phyloP scores from a whole-genome alignment of 1,140 invertebrate species.

The Drosophila auraria region DNA sequence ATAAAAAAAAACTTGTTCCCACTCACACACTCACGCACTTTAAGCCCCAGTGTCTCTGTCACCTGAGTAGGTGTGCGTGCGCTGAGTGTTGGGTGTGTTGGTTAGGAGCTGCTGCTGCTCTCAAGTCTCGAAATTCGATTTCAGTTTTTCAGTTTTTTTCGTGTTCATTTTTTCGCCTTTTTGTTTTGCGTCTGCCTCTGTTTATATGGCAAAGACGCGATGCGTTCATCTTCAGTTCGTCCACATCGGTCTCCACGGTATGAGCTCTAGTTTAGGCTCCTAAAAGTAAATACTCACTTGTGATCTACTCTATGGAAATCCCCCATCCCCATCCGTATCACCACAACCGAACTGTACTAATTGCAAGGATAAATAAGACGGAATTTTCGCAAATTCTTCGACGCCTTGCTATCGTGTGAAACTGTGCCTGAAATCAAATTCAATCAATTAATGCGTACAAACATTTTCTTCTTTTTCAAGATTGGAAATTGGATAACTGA shows the following conservation, averaged over 20 bases:
- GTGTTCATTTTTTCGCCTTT: constrained; percentile 36
- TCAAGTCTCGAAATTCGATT: constrained; percentile 61
- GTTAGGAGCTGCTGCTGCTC: constrained; percentile 45
- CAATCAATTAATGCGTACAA: constrained; percentile 14
- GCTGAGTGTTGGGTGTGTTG: constrained; percentile 7
- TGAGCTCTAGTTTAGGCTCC: constrained; percentile 83
- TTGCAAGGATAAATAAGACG: constrained; percentile 52
- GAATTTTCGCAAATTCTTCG: constrained; percentile 19
- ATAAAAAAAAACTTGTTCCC: constrained; percentile 55
- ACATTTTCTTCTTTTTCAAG: constrained; percentile 69
- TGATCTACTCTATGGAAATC: constrained; percentile 29
- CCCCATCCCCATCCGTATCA: constrained; percentile 11
- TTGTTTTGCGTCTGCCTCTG: constrained; percentile 59
- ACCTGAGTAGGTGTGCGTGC: constrained; percentile 42
- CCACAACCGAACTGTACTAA: constrained; percentile 43
- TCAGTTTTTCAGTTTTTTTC: constrained; percentile 50
- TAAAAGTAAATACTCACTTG: constrained; percentile 58
- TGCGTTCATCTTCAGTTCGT: constrained; percentile 85
- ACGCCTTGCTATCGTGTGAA: constrained; percentile 42
- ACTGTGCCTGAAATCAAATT: constrained; percentile 29
- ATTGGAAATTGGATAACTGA: constrained; percentile 77
- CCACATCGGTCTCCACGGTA: constrained; percentile 85
- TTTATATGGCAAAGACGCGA: constrained; percentile 84
- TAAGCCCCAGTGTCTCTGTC: constrained; percentile 54
- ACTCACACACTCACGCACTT: constrained; percentile 60